A percentile compares a stretch with the other conserved stretches of the same genome.
These are phyloP conservation scores for Watsonalla binaria DNA, from an alignment of 2,888 invertebrate species.

Conservation along the genomic window DNA sequence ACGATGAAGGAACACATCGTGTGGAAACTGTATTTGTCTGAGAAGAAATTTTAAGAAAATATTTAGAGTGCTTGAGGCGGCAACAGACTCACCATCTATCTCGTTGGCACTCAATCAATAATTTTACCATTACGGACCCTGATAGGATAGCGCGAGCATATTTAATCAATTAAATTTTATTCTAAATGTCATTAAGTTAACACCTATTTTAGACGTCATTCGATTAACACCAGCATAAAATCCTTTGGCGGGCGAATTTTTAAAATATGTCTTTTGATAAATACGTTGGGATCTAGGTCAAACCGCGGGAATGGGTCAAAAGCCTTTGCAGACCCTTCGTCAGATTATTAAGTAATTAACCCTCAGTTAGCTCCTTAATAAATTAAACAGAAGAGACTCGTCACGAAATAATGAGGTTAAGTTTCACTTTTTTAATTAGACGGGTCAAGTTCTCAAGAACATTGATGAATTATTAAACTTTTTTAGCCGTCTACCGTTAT, in stretches of 20 bases:
- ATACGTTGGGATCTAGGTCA: not conserved
- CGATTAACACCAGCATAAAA: not conserved
- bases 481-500: too few relatives aligned
- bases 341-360: slow-evolving; percentile 38
- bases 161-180: too few relatives aligned
- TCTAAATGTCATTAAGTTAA: not conserved
- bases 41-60: too few relatives aligned
- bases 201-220: not conserved
- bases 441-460: not conserved
- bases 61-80: too few relatives aligned
- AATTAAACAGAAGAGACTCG: slow-evolving; percentile 20
- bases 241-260: not conserved
- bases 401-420: not conserved
- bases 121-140: too few relatives aligned
- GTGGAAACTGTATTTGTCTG: too few relatives aligned
- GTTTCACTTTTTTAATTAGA: not conserved
- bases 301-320: slow-evolving; percentile 11
- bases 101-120: too few relatives aligned
- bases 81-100: too few relatives aligned
- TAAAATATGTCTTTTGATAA: not conserved
- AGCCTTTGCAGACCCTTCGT: slow-evolving; percentile 8
- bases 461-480: not conserved
- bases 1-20: too few relatives aligned
- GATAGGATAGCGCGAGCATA: too few relatives aligned
- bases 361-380: slow-evolving; percentile 29